These are phyloP conservation scores for Mungos mungo DNA, from an alignment of 2,113 vertebrate genomes.

Conservation along the genomic window DNA sequence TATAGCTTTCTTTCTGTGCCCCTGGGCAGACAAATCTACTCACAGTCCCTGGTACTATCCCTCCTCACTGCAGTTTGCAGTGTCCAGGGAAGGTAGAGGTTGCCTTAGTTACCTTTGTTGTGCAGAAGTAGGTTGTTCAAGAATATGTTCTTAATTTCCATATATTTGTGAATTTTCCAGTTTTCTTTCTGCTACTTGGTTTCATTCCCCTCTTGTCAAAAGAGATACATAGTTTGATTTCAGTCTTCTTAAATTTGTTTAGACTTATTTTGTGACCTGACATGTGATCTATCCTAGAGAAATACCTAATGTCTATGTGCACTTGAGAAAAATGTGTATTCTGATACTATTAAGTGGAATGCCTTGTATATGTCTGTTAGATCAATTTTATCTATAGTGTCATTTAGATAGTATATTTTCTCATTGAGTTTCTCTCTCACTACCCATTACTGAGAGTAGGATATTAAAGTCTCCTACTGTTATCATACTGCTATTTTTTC, in stretches of 20 bases:
- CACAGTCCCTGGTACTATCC: not conserved
- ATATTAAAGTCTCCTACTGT: too few relatives aligned
- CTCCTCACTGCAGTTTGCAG: too few relatives aligned
- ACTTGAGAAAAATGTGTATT: too few relatives aligned
- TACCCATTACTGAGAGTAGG: too few relatives aligned
- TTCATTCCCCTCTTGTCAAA: not conserved
- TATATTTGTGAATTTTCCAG: not conserved
- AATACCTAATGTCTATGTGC: not conserved
- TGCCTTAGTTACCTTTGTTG: too few relatives aligned
- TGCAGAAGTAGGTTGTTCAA: not conserved
- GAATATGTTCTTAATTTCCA: not conserved
- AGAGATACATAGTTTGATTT: not conserved
- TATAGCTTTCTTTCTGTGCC: not conserved
- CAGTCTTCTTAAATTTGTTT: not conserved
- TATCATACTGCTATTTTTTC: too few relatives aligned
- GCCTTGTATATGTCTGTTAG: too few relatives aligned
- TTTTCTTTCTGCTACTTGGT: not conserved
- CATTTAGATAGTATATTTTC: too few relatives aligned
- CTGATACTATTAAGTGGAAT: too few relatives aligned
- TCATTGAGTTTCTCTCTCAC: too few relatives aligned
- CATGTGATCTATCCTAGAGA: not conserved
- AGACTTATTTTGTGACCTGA: not conserved
- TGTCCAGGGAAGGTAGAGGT: too few relatives aligned
- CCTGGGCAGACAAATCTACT: not conserved
- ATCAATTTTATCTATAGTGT: too few relatives aligned